phyloP scores from a whole-genome alignment of 2,888 invertebrate genomes.

The Chrysolina americana region DNA sequence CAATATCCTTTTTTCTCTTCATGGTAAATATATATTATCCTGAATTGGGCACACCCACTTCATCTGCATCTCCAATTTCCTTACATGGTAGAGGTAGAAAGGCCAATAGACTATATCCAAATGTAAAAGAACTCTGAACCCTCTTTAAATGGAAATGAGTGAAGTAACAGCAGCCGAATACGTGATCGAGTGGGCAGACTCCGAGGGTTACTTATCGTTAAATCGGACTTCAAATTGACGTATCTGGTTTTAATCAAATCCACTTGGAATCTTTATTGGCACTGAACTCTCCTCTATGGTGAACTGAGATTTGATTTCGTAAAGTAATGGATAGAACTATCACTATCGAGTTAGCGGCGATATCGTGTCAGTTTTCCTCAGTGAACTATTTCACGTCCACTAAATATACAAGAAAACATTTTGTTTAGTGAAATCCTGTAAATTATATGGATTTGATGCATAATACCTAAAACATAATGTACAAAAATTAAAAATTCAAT shows the following conservation, averaged over 20 bases:
- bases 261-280: conserved; percentile 45
- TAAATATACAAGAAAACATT: too few species aligned
- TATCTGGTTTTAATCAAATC: conserved; percentile 64
- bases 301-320: conserved; percentile 27
- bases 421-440: too few species aligned
- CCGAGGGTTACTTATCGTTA: conserved; percentile 62
- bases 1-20: conserved; percentile 11
- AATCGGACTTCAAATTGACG: conserved; percentile 64
- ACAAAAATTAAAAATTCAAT: too few species aligned
- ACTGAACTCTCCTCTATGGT: conserved; percentile 28
- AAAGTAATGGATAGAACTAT: conserved; percentile 6
- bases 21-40: background rate
- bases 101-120: conserved; percentile 36
- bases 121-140: conserved; percentile 47
- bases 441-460: too few species aligned
- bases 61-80: conserved; percentile 10
- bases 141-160: conserved; percentile 64
- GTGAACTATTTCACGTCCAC: too few species aligned
- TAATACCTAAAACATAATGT: too few species aligned
- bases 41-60: conserved; percentile 9
- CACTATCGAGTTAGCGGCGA: background rate
- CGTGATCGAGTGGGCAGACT: conserved; percentile 60
- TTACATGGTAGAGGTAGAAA: conserved; percentile 21
- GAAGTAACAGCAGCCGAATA: conserved; percentile 59
- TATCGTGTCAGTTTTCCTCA: background rate